phyloP scores from a whole-genome alignment of 1,140 invertebrate genomes.

The Ladona fulva region DNA sequence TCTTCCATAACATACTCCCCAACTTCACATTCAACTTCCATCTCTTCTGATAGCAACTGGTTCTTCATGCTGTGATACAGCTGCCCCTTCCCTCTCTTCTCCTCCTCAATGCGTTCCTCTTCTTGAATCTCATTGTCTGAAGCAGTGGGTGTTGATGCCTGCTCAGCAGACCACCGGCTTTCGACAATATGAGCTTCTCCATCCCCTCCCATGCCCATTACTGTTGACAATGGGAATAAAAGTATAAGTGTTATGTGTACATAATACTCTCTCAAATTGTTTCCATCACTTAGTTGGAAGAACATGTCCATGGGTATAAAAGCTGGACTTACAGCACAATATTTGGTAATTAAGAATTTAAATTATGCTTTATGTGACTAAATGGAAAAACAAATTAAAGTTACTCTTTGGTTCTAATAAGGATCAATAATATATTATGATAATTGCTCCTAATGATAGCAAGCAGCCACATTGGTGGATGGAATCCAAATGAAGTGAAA shows the following conservation, averaged over 20 bases:
- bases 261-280: slow-evolving; percentile 53
- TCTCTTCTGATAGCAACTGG: background rate
- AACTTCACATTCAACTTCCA: background rate
- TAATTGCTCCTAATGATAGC: too few species aligned
- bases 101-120: slow-evolving; percentile 38
- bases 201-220: background rate
- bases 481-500: too few species aligned
- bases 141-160: slow-evolving; percentile 39
- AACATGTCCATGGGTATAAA: slow-evolving; percentile 39
- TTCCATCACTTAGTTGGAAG: slow-evolving; percentile 62
- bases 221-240: background rate
- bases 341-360: too few species aligned
- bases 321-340: slow-evolving; percentile 49
- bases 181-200: background rate
- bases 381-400: too few species aligned
- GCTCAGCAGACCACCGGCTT: slow-evolving; percentile 55
- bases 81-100: background rate
- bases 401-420: background rate
- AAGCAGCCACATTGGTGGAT: too few species aligned
- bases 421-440: background rate
- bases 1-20: background rate
- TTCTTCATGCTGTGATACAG: background rate
- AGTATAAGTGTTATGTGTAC: slow-evolving; percentile 24
- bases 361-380: too few species aligned
- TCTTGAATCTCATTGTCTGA: slow-evolving; percentile 61